These are phyloP conservation scores for Oscheius sp. DNA, from an alignment of 2,888 invertebrate species.

Conservation along the genomic window DNA sequence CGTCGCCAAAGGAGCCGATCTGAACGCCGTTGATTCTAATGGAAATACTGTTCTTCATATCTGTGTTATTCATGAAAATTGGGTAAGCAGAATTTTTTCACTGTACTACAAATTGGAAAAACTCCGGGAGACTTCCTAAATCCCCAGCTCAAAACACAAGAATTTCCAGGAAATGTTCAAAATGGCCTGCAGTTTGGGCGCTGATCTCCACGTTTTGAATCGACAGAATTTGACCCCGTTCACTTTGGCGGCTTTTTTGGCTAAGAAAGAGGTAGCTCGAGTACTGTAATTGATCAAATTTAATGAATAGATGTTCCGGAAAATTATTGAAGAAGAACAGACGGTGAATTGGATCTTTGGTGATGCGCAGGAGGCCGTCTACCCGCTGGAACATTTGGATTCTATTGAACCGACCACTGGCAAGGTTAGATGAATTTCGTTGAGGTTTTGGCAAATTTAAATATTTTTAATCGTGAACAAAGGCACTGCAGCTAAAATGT, in stretches of 20 bases:
- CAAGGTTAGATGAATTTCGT: slow-evolving; percentile 61
- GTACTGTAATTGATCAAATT: background rate
- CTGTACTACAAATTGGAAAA: too few species aligned
- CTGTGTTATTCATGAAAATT: slow-evolving; percentile 92
- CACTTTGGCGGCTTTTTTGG: slow-evolving; percentile 79
- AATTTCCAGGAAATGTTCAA: slow-evolving; percentile 84
- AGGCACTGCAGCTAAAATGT: too few species aligned
- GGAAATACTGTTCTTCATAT: slow-evolving; percentile 96
- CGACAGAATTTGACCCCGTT: slow-evolving; percentile 88
- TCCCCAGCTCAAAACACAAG: too few species aligned
- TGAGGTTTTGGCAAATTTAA: too few species aligned
- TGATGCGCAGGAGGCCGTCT: slow-evolving; percentile 92
- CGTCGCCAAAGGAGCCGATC: slow-evolving; percentile 91
- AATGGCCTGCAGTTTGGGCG: slow-evolving; percentile 91
- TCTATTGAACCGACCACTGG: slow-evolving; percentile 92
- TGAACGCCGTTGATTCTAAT: slow-evolving; percentile 93
- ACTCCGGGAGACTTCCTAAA: too few species aligned
- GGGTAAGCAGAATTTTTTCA: slow-evolving; percentile 39
- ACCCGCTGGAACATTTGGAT: slow-evolving; percentile 88
- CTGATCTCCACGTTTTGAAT: slow-evolving; percentile 86
- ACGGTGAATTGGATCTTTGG: slow-evolving; percentile 98
- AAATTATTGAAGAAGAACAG: slow-evolving; percentile 92
- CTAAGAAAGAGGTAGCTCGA: slow-evolving; percentile 65
- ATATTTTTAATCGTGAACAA: too few species aligned
- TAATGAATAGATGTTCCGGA: slow-evolving; percentile 84